These are phyloP conservation scores for Pagrus major DNA, from an alignment of 2,113 vertebrate genomes.

Conservation along the genomic window DNA sequence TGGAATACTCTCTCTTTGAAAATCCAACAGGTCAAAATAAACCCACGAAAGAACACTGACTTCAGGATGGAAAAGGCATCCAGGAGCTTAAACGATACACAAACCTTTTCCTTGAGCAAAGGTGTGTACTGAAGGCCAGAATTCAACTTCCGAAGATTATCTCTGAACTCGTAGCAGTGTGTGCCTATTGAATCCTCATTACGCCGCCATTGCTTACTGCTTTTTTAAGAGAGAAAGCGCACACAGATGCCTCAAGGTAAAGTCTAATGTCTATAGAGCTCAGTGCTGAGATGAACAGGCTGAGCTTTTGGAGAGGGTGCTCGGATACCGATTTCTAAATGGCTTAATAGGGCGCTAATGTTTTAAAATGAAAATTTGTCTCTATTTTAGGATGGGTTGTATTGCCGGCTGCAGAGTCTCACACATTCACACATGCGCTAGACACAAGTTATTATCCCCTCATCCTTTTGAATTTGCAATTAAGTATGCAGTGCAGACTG, in stretches of 20 bases:
- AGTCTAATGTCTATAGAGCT: slow-evolving; percentile 51
- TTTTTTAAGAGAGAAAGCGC: too few relatives aligned
- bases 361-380: slow-evolving; percentile 71
- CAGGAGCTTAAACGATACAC: slow-evolving; percentile 40
- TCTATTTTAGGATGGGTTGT: slow-evolving; percentile 74
- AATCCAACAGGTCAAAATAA: slow-evolving; percentile 65
- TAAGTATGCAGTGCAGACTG: slow-evolving; percentile 66
- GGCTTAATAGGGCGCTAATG: slow-evolving; percentile 75
- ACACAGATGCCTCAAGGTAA: slow-evolving; percentile 64
- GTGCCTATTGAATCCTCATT: slow-evolving; percentile 43
- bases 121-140: slow-evolving; percentile 41
- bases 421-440: slow-evolving; percentile 39
- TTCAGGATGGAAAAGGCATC: slow-evolving; percentile 49
- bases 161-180: slow-evolving; percentile 36
- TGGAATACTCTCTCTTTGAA: slow-evolving; percentile 59
- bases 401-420: slow-evolving; percentile 47
- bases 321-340: slow-evolving; percentile 65
- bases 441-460: slow-evolving; percentile 70
- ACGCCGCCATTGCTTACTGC: slow-evolving; percentile 27
- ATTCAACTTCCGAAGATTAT: slow-evolving; percentile 44
- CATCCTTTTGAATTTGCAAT: slow-evolving; percentile 77
- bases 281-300: slow-evolving; percentile 36
- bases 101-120: slow-evolving; percentile 49
- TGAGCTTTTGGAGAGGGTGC: slow-evolving; percentile 45
- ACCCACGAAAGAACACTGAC: slow-evolving; percentile 51